Percentiles rank a stretch among this genome's conserved stretches.
Evolutionary conservation across 1,140 invertebrate species (phyloP).

Genomic region (Megathymus violae): DNA sequence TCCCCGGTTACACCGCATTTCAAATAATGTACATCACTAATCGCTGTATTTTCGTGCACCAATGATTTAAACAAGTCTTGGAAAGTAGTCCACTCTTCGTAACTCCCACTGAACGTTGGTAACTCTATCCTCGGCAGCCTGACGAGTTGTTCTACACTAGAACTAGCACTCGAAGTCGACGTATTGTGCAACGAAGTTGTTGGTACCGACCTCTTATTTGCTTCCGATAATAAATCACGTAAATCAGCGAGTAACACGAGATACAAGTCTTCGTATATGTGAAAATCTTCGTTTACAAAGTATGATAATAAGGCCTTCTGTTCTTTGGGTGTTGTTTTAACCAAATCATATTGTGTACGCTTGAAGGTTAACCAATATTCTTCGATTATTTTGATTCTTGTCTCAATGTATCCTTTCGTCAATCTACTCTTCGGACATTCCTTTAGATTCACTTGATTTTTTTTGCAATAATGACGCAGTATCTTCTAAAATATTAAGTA

Average conservation of each 20-base stretch:
- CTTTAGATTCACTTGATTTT: conserved; percentile 39
- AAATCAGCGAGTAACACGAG: conserved; percentile 33
- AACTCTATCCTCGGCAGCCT: conserved; percentile 26
- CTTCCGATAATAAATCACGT: conserved; percentile 33
- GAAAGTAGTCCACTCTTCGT: conserved; percentile 32
- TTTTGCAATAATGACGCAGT: conserved; percentile 31
- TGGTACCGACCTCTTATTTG: neutral
- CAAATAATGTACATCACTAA: conserved; percentile 25
- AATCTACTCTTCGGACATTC: conserved; percentile 44
- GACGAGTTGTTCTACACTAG: conserved; percentile 21
- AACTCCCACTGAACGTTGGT: conserved; percentile 31
- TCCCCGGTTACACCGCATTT: neutral
- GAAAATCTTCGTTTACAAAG: conserved; percentile 44
- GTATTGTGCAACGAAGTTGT: conserved; percentile 13
- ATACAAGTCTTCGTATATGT: conserved; percentile 42
- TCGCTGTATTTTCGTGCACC: conserved; percentile 25
- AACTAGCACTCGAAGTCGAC: conserved; percentile 9
- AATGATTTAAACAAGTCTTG: conserved; percentile 34
- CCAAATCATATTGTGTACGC: conserved; percentile 9
- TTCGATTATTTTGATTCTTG: conserved; percentile 32
- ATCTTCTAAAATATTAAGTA: conserved; percentile 31
- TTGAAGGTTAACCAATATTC: conserved; percentile 42
- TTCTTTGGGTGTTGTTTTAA: conserved; percentile 25
- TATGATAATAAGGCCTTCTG: conserved; percentile 34
- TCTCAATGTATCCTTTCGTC: conserved; percentile 41